Evolutionary conservation across 2,888 invertebrate species (phyloP).

Genomic region (Thymelicus sylvestris): DNA sequence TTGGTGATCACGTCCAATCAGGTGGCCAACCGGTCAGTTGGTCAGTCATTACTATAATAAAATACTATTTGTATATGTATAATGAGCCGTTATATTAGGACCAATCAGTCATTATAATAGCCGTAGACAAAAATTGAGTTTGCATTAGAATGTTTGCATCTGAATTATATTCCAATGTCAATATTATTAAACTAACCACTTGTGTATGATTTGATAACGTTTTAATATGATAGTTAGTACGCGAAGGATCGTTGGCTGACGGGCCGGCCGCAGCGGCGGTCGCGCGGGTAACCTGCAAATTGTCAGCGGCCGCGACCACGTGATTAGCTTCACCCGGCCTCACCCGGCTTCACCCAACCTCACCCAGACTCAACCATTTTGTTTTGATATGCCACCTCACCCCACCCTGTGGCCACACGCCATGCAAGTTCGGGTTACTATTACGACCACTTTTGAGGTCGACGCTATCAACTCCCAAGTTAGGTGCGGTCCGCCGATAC

Average conservation of each 20-base stretch:
- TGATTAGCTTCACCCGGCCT: constrained; percentile 44
- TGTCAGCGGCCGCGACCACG: constrained; percentile 55
- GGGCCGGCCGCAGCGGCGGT: constrained; percentile 49
- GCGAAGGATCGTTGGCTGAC: constrained; percentile 44
- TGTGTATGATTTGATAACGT: constrained; percentile 32
- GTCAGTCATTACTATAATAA: too few species aligned
- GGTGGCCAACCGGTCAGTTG: too few species aligned
- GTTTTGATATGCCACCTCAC: constrained; percentile 46
- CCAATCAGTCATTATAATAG: too few species aligned
- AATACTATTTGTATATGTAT: too few species aligned
- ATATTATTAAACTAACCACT: constrained; percentile 1
- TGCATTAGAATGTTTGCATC: too few species aligned
- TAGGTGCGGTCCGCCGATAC: constrained; percentile 39
- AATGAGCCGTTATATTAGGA: too few species aligned
- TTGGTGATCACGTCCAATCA: too few species aligned
- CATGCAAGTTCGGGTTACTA: constrained; percentile 47
- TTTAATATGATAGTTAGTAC: constrained; percentile 44
- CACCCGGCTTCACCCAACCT: constrained; percentile 43
- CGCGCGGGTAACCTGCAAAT: constrained; percentile 65
- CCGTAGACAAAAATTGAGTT: too few species aligned
- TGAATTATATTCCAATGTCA: neutral
- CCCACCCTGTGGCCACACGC: constrained; percentile 45
- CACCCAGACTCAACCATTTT: constrained; percentile 39
- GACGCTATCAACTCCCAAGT: constrained; percentile 45
- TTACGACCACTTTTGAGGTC: constrained; percentile 48